These are phyloP conservation scores for Pyrrhia umbra DNA, from an alignment of 2,888 invertebrate species.

Conservation along the genomic window DNA sequence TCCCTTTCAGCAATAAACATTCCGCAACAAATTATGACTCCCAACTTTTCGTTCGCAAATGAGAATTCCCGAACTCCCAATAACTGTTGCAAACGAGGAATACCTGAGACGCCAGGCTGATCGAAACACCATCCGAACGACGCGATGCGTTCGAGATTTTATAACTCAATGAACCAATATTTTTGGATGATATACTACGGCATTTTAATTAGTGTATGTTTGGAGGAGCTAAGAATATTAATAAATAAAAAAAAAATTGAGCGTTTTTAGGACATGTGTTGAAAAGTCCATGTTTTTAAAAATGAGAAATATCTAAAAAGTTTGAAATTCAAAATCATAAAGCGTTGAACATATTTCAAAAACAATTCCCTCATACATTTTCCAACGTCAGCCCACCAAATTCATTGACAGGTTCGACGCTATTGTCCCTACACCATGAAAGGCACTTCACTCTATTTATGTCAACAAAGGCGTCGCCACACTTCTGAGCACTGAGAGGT, in stretches of 20 bases:
- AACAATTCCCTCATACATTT: conserved; percentile 5
- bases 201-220: no score
- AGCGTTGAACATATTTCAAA: background rate
- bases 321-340: background rate
- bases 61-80: conserved; percentile 61
- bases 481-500: conserved; percentile 40
- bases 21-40: conserved; percentile 12
- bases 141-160: conserved; percentile 63
- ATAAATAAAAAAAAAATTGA: no score
- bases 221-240: no score
- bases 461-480: conserved; percentile 31
- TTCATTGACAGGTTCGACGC: conserved; percentile 18
- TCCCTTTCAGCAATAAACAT: conserved; percentile 34
- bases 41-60: conserved; percentile 45
- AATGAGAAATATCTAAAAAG: background rate
- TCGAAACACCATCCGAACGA: conserved; percentile 57
- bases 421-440: conserved; percentile 13
- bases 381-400: conserved; percentile 1
- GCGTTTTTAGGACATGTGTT: no score
- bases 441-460: conserved; percentile 36
- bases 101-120: conserved; percentile 55
- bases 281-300: background rate
- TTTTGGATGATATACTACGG: conserved; percentile 58
- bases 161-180: conserved; percentile 69
- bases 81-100: conserved; percentile 54